Evolutionary conservation across 2,888 invertebrate species (phyloP).

Genomic region (Isotomurus palustris): DNA sequence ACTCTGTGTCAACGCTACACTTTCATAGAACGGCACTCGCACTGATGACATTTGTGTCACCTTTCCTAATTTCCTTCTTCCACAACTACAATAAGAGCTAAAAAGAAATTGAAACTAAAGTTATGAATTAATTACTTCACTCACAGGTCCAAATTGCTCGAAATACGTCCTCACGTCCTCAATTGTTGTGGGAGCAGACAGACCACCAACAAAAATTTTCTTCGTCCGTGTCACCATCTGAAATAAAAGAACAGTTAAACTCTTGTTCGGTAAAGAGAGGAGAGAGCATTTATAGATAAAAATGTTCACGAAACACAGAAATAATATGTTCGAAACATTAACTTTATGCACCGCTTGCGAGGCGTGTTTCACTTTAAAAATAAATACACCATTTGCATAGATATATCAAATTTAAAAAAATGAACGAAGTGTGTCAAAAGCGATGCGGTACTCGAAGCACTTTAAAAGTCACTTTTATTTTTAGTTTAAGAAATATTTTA

Average conservation of each 20-base stretch:
- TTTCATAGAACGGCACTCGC: too few species aligned
- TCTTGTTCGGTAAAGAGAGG: not conserved
- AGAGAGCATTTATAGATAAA: not conserved
- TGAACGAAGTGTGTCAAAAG: too few species aligned
- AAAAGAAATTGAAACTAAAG: not conserved
- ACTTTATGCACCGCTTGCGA: too few species aligned
- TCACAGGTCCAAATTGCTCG: slow-evolving; percentile 99
- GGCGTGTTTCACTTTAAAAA: too few species aligned
- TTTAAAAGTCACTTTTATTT: too few species aligned
- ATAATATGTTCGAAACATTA: too few species aligned
- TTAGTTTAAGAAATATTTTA: too few species aligned
- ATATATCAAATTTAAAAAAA: too few species aligned
- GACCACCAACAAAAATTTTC: slow-evolving; percentile 99
- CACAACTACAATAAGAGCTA: not conserved
- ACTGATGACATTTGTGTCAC: not conserved
- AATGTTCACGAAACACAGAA: slow-evolving; percentile 11
- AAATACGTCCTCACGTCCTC: slow-evolving; percentile 99
- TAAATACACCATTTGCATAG: too few species aligned
- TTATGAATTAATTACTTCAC: slow-evolving; percentile 52
- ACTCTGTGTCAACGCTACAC: slow-evolving; percentile 14
- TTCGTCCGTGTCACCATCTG: slow-evolving; percentile 99
- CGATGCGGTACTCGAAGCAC: too few species aligned
- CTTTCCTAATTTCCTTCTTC: too few species aligned
- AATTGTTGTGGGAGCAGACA: slow-evolving; percentile 97
- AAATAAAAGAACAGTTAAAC: slow-evolving; percentile 53